These are phyloP conservation scores for Anableps anableps DNA, from an alignment of 2,797 vertebrate genomes.

Conservation along the genomic window DNA sequence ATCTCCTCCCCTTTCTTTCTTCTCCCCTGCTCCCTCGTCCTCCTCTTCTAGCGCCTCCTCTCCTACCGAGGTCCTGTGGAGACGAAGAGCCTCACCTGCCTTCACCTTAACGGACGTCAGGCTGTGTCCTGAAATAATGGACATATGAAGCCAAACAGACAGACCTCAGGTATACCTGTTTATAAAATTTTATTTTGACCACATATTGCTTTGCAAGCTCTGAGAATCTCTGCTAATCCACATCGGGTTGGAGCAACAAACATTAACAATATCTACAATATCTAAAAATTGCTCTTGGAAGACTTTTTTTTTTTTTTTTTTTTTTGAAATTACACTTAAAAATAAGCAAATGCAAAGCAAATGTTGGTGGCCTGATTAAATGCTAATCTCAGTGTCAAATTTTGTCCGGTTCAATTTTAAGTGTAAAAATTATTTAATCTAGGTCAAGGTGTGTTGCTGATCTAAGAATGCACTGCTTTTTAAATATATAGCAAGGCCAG, in stretches of 20 bases:
- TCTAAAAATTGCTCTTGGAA: neutral
- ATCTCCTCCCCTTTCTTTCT: conserved; percentile 44
- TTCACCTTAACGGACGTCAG: conserved; percentile 92
- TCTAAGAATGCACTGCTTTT: neutral
- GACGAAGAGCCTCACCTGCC: conserved; percentile 71
- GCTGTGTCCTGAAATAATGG: conserved; percentile 84
- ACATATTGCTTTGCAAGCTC: neutral
- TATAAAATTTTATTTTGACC: neutral
- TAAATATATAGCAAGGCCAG: neutral
- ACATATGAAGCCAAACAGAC: neutral
- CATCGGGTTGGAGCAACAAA: neutral
- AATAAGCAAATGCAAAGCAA: neutral
- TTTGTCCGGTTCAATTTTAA: neutral
- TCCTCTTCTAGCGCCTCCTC: conserved; percentile 62
- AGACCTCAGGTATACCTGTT: neutral
- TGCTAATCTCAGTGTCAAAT: neutral
- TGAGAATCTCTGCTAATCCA: neutral
- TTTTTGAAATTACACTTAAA: neutral
- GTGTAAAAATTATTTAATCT: neutral
- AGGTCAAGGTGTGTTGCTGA: neutral
- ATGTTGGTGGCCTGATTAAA: neutral
- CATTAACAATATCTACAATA: neutral
- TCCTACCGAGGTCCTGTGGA: conserved; percentile 71
- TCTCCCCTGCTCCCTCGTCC: conserved; percentile 53
- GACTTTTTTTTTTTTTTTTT: no score